phyloP scores from a whole-genome alignment of 2,888 invertebrate species.

The Oscheius sp. region DNA sequence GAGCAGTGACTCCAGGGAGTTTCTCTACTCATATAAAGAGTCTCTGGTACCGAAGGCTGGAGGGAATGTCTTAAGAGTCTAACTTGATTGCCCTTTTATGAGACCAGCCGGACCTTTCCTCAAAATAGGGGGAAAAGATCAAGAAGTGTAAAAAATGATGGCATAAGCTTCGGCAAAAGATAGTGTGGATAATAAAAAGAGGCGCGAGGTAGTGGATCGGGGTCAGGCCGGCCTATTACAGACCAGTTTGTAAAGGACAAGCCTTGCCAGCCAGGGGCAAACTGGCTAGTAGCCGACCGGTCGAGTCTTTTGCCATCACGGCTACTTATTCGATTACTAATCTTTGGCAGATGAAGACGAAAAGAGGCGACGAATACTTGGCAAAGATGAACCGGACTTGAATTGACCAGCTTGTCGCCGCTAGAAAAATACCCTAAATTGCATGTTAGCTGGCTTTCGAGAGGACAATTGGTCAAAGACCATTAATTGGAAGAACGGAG shows the following conservation, averaged over 20 bases:
- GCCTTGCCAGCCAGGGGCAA: constrained; percentile 5
- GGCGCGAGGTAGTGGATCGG: constrained; percentile 30
- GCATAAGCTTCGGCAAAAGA: constrained; percentile 18
- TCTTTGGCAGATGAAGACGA: neutral
- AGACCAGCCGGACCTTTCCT: too few relatives aligned
- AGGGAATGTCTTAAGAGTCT: too few relatives aligned
- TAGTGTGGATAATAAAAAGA: constrained; percentile 30
- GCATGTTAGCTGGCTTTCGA: constrained; percentile 19
- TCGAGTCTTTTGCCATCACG: constrained; percentile 8
- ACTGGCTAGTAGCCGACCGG: constrained; percentile 18
- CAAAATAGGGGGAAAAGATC: too few relatives aligned
- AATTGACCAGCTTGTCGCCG: neutral
- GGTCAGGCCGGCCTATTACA: constrained; percentile 27
- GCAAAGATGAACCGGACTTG: constrained; percentile 3
- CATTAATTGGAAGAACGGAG: neutral
- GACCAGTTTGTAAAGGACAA: constrained; percentile 31
- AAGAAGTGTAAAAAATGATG: neutral
- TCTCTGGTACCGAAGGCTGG: too few relatives aligned
- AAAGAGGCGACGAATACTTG: neutral
- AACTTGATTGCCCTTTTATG: too few relatives aligned
- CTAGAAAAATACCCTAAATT: neutral
- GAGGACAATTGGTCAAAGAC: neutral
- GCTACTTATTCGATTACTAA: neutral
- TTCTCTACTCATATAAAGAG: too few relatives aligned
- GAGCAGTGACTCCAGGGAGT: too few relatives aligned